Evolutionary conservation across 2,888 invertebrate genomes (phyloP), one percentile per base, ranked within the genome.

Genomic region (Eupithecia subumbrata): DNA sequence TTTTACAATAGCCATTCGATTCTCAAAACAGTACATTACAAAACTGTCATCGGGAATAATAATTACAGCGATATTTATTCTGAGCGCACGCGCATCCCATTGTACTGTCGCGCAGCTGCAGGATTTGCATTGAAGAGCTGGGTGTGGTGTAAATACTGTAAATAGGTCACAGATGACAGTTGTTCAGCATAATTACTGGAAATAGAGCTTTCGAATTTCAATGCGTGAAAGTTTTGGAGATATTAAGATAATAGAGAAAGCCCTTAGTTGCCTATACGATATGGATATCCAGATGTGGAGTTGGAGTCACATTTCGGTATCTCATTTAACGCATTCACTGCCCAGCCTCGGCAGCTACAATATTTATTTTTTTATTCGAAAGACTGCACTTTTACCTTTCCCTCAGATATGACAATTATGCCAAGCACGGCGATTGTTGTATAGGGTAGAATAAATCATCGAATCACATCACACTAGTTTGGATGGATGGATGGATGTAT

Each of bases 91-190:
- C 66, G 78, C 76, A 75, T 40, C 78, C 86, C 85, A 87, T 87
- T 85, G 87, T 84, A 84, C 83, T 84, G 86, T 82, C 76, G 67
- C 40, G 72, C 77, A 77, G 77, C 77, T 77, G 77, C 77, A 66
- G 77, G 80, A 84, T 87, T 86, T 84, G 84, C 87, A 85, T 87
- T 78, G 81, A 82, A 84, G 81, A 67, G 79, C 77, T 70, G 80
- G 84, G 84, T 80, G 84, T 76, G 83, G 77, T 73, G 77, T 69
- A 84, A 83, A 78, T 82, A 83, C 76, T 73, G 77, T 69, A 84
- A 83, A 78, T 82, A 83, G 85, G 86, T 85, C 86, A 84, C 80
- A 73, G 77, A 79, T 81, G 75, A 79, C 75, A 78, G 80, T 76
- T 71, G 64, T 77, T 70, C 67, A 73, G 66, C 56, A 52, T 77